Evolutionary conservation across 2,113 vertebrate species (phyloP), one percentile per base, ranked within the genome.

Genomic region (Mastomys natalensis): DNA sequence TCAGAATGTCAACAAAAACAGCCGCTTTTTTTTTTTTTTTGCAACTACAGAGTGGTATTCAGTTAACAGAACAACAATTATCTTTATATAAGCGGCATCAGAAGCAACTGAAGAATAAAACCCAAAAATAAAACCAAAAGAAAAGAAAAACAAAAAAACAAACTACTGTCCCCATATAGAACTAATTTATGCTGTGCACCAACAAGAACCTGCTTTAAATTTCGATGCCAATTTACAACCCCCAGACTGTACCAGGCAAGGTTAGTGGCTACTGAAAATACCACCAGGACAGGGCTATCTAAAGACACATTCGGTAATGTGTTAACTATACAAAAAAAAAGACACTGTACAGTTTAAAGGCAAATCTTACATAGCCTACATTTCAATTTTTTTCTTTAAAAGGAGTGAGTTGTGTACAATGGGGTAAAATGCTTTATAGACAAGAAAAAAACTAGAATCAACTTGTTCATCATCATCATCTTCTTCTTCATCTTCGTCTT

Each of bases 1-100:
- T 99, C 99, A 99, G 98, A 99, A 99, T 99, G 99, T 99, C 99
- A 98, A 99, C 99, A 99, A 99, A 99, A 99, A 99, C 98, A 99
- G 99, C 98, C 34, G 2, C 31, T 51, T 51, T 51, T 51, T 51
- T 51, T 51, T 51, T 10, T 51, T 51, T 51, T 51, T 51, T 51
- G 51, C 51, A 51, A 51, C 11, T 51, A 51, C 9, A 51, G 10
- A 51, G 51, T 51, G 51, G 51, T 11, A 51, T 11, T 51, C 51
- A 51, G 10, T 51, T 51, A 51, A 51, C 10, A 51, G 9, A 11
- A 51, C 10, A 11, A 51, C 10, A 51, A 51, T 51, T 51, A 51
- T 51, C 51, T 51, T 51, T 9, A 10, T 51, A 51, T 51, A 51
- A 51, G 51, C 51, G 10, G 51, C 51, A 51, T 51, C 9, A 51